Evolutionary conservation across 2,113 vertebrate species (phyloP).

Genomic region (Lamprologus tigripictilis): DNA sequence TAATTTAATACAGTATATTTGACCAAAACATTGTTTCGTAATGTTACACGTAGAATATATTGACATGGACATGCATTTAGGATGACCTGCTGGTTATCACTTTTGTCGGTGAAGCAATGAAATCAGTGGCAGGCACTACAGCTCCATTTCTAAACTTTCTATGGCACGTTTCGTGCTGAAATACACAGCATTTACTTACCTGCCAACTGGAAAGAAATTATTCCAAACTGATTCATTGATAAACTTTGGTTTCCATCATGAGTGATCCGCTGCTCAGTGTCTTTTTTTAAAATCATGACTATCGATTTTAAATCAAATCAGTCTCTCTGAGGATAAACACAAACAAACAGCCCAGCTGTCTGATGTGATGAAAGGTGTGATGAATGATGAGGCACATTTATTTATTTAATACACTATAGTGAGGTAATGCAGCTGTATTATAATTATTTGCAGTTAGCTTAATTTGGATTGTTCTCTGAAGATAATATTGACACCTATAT

Average conservation of each 20-base stretch:
- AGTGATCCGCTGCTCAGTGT: background rate
- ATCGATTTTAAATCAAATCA: background rate
- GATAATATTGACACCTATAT: background rate
- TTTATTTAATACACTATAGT: background rate
- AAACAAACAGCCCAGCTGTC: background rate
- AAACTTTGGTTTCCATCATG: background rate
- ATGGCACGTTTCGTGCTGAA: background rate
- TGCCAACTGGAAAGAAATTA: background rate
- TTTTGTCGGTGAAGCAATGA: background rate
- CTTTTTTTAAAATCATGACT: background rate
- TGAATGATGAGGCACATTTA: background rate
- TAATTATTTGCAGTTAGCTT: background rate
- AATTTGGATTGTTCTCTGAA: background rate
- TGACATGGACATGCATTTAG: background rate
- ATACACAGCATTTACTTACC: background rate
- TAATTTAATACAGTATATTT: background rate
- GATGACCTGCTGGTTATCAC: background rate
- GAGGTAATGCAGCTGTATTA: background rate
- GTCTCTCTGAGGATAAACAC: background rate
- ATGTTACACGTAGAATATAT: background rate
- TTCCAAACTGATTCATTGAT: background rate
- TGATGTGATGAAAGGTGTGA: background rate
- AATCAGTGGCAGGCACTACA: background rate
- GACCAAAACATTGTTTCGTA: background rate
- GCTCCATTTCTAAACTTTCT: background rate